Evolutionary conservation across 2,888 invertebrate genomes (phyloP).

Genomic region (Drosophila gaucha): DNA sequence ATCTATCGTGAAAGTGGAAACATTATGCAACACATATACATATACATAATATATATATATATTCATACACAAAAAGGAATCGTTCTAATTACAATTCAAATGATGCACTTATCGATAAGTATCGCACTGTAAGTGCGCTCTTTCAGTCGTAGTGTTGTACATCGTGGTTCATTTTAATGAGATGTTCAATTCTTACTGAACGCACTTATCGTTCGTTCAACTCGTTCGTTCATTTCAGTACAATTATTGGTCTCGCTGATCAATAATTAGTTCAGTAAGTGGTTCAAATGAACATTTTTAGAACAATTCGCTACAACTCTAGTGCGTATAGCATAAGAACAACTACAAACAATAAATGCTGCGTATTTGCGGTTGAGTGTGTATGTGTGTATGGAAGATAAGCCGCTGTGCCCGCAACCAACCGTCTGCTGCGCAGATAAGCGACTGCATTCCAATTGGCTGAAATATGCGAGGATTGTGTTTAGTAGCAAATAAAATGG

Average conservation of each 20-base stretch:
- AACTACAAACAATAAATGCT: background rate
- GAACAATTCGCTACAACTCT: conserved; percentile 2
- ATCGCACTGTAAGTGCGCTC: conserved; percentile 12
- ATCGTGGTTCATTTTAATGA: background rate
- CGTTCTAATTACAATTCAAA: conserved; percentile 18
- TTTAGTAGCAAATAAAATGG: conserved; percentile 41
- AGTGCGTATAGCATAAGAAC: background rate
- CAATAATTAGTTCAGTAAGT: too few species aligned
- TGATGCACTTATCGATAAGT: conserved; percentile 25
- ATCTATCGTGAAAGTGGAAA: conserved; percentile 59
- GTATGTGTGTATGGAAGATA: conserved; percentile 39
- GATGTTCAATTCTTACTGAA: background rate
- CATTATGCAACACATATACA: conserved; percentile 49
- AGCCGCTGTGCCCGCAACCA: conserved; percentile 36
- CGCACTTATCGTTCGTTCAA: background rate
- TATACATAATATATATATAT: conserved; percentile 50
- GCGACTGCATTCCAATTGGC: conserved; percentile 53
- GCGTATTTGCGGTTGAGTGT: background rate
- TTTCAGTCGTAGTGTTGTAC: background rate
- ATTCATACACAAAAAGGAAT: conserved; percentile 20
- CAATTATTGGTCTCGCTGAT: background rate
- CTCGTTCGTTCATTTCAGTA: conserved; percentile 1
- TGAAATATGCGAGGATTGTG: conserved; percentile 26
- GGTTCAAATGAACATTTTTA: background rate
- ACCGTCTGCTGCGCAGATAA: conserved; percentile 57